Base-by-base conservation (phyloP, 2,113 vertebrate genomes). In the Struthio camelus region DNA sequence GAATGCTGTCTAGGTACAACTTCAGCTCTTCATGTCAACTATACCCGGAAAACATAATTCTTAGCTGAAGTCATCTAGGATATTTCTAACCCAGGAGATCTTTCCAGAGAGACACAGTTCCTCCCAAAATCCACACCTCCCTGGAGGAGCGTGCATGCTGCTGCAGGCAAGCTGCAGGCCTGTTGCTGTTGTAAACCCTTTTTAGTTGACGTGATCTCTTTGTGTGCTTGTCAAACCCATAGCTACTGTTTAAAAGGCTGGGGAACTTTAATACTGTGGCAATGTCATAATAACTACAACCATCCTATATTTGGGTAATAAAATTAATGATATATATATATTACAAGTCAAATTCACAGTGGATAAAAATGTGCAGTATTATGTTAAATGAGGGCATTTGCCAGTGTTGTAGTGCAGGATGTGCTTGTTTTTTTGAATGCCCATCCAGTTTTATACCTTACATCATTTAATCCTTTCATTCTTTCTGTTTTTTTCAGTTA, bases 131-230 rank as follows among this genome's bases (percentile, higher is more conserved):
- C 4, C 0, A 25, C 23, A 0, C 22, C 36, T 86, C 13, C 11
- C 15, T 11, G 6, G 53, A 50, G n/a, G 6, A 80, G 1, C 1
- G 0, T 3, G 19, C 42, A 32, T 77, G 13, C 36, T 82, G 50
- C 73, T 81, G 30, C n/a, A 54, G 71, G 42, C 40, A 66, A 58
- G 62, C 66, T 85, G 16, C 48, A 70, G 44, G 59, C n/a, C 27
- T 34, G 4, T 27, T 61, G n/a, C 54, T 90, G 38, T 4, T 78
- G 14, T 62, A 56, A 90, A 59, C 8, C 9, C 51, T 54, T 83
- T n/a, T 80, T 32, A 36, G 69, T 89, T 64, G 54, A 53, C 0
- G 0, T 27, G 40, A 40, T 0, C 0, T 17, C 51, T 66, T 65
- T 11, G 22, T 6, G 18, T 36, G 23, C 16, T 85, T 40, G 42